These are phyloP conservation scores for Propsilocerus akamusi DNA, from an alignment of 1,140 invertebrate species.

Conservation along the genomic window DNA sequence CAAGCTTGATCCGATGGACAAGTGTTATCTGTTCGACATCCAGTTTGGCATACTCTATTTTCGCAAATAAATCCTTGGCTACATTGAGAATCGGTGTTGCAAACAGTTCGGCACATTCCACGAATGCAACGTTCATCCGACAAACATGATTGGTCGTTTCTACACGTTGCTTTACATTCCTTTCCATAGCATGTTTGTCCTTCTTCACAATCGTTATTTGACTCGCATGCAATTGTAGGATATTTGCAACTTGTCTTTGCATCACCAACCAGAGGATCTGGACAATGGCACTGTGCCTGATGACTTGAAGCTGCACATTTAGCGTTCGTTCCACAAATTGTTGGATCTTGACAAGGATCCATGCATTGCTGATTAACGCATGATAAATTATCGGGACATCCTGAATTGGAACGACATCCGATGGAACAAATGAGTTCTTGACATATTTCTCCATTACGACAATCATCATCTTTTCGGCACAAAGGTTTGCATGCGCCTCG, in stretches of 20 bases:
- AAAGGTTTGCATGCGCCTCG: conserved; percentile 45
- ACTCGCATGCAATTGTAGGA: conserved; percentile 37
- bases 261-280: conserved; percentile 50
- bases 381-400: conserved; percentile 45
- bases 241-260: conserved; percentile 50
- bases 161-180: conserved; percentile 53
- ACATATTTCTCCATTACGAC: conserved; percentile 66
- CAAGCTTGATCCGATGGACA: conserved; percentile 57
- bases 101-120: conserved; percentile 62
- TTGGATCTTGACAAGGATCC: conserved; percentile 50
- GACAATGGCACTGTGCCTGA: conserved; percentile 52
- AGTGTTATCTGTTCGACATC: conserved; percentile 63
- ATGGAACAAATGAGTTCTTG: conserved; percentile 52
- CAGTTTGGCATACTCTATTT: conserved; percentile 65
- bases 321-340: conserved; percentile 72
- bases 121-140: conserved; percentile 66
- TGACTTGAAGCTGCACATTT: conserved; percentile 49
- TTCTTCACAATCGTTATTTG: conserved; percentile 40
- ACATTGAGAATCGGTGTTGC: conserved; percentile 68
- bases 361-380: conserved; percentile 60
- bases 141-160: conserved; percentile 60
- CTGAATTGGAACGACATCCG: conserved; percentile 64
- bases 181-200: conserved; percentile 52
- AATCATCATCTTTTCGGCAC: conserved; percentile 59
- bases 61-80: conserved; percentile 64